phyloP scores from a whole-genome alignment of 2,113 vertebrate genomes.

The Rhabdomys dilectus region DNA sequence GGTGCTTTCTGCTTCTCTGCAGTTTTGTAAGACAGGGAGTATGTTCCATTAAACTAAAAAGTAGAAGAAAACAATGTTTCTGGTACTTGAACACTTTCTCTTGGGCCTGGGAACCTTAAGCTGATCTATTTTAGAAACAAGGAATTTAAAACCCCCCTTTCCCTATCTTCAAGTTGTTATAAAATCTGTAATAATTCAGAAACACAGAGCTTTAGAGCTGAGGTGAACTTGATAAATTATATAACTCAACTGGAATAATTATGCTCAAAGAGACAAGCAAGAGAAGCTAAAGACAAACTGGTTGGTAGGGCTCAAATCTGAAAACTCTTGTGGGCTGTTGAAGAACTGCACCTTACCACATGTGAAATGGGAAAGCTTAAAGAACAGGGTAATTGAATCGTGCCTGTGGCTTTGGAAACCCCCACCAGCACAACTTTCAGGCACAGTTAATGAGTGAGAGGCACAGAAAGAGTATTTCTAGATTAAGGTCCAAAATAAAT shows the following conservation, averaged over 20 bases:
- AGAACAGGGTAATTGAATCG: neutral
- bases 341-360: neutral
- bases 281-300: neutral
- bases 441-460: neutral
- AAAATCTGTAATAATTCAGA: constrained; percentile 48
- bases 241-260: constrained; percentile 19
- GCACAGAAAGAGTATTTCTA: neutral
- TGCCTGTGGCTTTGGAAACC: neutral
- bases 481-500: neutral
- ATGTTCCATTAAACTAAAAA: neutral
- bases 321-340: neutral
- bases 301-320: neutral
- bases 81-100: constrained; percentile 15
- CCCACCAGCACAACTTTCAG: neutral
- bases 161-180: constrained; percentile 44
- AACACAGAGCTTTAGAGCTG: neutral
- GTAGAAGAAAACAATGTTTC: constrained; percentile 1
- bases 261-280: neutral
- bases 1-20: neutral
- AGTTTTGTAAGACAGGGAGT: neutral
- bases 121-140: constrained; percentile 44
- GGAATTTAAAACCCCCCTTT: constrained; percentile 65
- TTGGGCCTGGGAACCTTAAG: constrained; percentile 39
- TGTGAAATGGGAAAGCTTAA: neutral
- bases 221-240: constrained; percentile 58